Evolutionary conservation across 2,113 vertebrate genomes (phyloP), one percentile per base, ranked within the genome.

Genomic region (Cyprinodon tularosa): DNA sequence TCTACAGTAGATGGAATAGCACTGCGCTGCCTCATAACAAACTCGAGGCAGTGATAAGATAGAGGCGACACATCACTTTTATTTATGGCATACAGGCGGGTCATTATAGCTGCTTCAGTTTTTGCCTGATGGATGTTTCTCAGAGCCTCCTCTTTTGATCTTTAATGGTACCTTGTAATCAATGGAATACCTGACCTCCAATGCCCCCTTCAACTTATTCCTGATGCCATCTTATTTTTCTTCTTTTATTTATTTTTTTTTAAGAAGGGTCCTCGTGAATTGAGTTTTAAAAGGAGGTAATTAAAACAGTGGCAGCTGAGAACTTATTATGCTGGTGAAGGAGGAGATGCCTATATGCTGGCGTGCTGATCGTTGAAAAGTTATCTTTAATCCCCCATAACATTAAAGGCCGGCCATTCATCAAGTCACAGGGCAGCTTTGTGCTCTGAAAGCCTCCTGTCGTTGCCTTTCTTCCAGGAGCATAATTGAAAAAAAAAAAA

Each of bases 311-410:
- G 93, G 89, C 91, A 94, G 93, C 89, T 90, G 83, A 92, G 90
- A 93, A 94, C 92, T 92, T 94, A 94, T 94, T 94, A 93, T 90
- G 86, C 86, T 44, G 83, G 88, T 92, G 91, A 93, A 93, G 93
- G 92, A 93, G 84, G 83, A 93, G 92, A 86, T 92, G 92, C 88
- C 91, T 92, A 91, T 93, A 92, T 77, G 86, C 93, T 89, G 84
- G 84, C 77, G 87, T 81, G 85, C 82, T 89, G 91, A 92, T 94
- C 88, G 87, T 92, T 93, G 90, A 90, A 81, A 93, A 93, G 91
- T 94, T 93, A 93, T 94, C 93, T 93, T 92, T 93, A 93, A 95
- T 95, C 93, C 93, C 89, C 90, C 86, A 86, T 94, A 93, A 93
- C 92, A 94, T 94, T 93, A 93, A 91, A 92, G 92, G 86, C 89